A percentile compares a stretch with the other conserved stretches of the same genome.
Conservation (phyloP, 2,797 vertebrate genomes). For the Phoebastria nigripes region DNA sequence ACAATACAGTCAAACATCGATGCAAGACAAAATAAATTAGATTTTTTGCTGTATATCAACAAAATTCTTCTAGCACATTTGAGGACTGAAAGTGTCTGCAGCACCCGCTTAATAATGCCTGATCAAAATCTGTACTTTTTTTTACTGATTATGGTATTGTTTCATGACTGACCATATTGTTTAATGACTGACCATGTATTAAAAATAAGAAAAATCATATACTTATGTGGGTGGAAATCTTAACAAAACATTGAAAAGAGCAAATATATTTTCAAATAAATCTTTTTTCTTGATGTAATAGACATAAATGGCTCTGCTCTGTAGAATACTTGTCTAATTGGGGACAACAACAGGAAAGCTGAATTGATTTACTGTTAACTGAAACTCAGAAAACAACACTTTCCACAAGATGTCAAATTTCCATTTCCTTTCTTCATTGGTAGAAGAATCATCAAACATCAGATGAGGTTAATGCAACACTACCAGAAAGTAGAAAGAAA, state of each 20-base stretch:
- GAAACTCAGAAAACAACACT: not conserved
- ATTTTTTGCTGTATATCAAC: fast-evolving
- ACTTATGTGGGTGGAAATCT: not conserved
- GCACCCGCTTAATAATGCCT: not conserved
- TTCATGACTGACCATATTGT: not conserved
- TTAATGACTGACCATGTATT: not conserved
- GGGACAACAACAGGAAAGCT: not conserved
- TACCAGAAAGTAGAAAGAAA: not conserved
- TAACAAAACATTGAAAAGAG: not conserved
- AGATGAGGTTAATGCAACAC: not conserved
- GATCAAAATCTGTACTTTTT: not conserved
- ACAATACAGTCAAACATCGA: not conserved
- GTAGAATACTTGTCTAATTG: not conserved
- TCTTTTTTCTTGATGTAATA: not conserved
- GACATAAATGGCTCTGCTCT: not conserved
- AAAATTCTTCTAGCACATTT: not conserved
- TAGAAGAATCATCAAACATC: not conserved
- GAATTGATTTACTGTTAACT: not conserved
- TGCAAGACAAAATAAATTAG: not conserved
- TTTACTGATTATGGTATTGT: not conserved
- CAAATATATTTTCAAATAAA: not conserved
- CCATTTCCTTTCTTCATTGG: not conserved
- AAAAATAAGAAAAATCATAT: not conserved
- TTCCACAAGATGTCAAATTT: not conserved
- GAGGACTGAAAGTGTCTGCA: not conserved